phyloP scores from a whole-genome alignment of 2,888 invertebrate genomes.

The Platycheirus albimanus region DNA sequence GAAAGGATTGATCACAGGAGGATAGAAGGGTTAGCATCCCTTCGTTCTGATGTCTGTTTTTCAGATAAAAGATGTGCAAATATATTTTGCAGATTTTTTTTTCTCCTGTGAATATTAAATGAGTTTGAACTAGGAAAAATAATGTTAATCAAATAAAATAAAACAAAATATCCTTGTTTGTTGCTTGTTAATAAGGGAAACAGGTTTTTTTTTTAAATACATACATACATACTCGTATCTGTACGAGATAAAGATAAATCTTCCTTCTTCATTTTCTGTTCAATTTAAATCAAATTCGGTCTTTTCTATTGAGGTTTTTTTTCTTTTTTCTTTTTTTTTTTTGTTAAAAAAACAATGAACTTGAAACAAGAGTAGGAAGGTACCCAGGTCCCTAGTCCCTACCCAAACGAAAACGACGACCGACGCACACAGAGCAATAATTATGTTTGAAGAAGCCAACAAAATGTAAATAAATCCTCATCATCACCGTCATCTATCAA shows the following conservation, averaged over 20 bases:
- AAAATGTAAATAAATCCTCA: slow-evolving; percentile 26
- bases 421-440: too few relatives aligned
- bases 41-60: slow-evolving; percentile 38
- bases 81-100: not conserved
- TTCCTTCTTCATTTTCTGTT: slow-evolving; percentile 25
- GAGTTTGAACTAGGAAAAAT: too few relatives aligned
- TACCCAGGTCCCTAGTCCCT: too few relatives aligned
- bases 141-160: not conserved
- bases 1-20: slow-evolving; percentile 54
- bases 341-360: slow-evolving; percentile 1
- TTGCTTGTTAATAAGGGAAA: slow-evolving; percentile 21
- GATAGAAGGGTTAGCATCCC: slow-evolving; percentile 45
- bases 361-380: not conserved
- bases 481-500: slow-evolving; percentile 14
- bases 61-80: slow-evolving; percentile 11
- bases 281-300: slow-evolving; percentile 54
- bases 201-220: too few relatives aligned
- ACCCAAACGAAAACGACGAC: too few relatives aligned
- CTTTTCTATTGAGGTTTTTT: slow-evolving; percentile 21
- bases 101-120: too few relatives aligned
- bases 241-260: not conserved
- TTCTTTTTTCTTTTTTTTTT: not conserved
- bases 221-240: too few relatives aligned
- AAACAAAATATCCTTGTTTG: not conserved
- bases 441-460: not conserved